phyloP scores from a whole-genome alignment of 2,113 vertebrate genomes.

The Albula glossodonta region DNA sequence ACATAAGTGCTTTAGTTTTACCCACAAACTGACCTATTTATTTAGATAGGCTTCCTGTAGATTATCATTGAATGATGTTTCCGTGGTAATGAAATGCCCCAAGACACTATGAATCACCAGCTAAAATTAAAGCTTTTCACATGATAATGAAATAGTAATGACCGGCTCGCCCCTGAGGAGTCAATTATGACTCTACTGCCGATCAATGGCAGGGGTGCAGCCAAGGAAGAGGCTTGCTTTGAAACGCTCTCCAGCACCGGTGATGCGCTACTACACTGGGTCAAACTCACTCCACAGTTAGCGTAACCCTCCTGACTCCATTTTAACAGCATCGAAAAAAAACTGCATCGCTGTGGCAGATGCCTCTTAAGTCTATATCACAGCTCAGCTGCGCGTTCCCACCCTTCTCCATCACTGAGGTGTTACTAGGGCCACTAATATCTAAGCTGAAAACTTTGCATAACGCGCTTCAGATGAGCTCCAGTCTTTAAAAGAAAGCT shows the following conservation, averaged over 20 bases:
- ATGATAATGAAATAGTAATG: slow-evolving; percentile 19
- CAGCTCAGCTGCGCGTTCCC: too few species aligned
- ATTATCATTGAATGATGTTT: not conserved
- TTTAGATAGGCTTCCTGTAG: not conserved
- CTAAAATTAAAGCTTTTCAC: not conserved
- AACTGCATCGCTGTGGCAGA: not conserved
- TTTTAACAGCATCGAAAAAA: not conserved
- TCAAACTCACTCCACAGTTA: not conserved
- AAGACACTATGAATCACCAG: slow-evolving; percentile 1
- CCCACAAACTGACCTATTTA: not conserved
- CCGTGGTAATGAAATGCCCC: not conserved
- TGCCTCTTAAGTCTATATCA: too few species aligned
- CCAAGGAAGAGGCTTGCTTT: too few species aligned
- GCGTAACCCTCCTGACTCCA: not conserved
- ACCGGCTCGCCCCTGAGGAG: not conserved
- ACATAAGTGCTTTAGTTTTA: too few species aligned
- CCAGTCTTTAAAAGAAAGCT: too few species aligned
- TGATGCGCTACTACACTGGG: too few species aligned
- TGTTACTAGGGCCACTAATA: not conserved
- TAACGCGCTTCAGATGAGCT: too few species aligned
- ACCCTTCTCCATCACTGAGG: not conserved
- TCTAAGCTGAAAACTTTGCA: not conserved
- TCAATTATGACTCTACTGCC: not conserved
- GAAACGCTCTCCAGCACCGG: too few species aligned
- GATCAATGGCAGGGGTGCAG: not conserved